Conservation (phyloP, 2,797 vertebrate genomes). For the Parauchenoglanis ngamensis region DNA sequence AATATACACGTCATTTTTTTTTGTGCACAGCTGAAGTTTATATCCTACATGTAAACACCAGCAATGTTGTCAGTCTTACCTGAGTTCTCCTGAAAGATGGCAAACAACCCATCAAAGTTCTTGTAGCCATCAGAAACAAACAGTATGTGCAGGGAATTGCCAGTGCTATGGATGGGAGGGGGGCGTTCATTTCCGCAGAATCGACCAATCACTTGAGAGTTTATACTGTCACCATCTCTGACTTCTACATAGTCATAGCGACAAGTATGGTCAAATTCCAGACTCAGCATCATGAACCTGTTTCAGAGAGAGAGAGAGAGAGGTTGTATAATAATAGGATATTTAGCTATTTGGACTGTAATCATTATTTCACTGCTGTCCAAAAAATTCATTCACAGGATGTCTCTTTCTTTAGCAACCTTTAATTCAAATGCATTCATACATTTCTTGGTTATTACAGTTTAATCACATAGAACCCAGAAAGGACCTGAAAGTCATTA, state of each 20-base stretch:
- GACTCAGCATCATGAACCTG: slow-evolving; percentile 94
- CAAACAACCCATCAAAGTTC: slow-evolving; percentile 96
- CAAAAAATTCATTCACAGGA: not conserved
- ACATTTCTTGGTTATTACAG: slow-evolving; percentile 4
- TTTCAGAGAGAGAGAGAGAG: slow-evolving; percentile 25
- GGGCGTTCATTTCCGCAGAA: slow-evolving; percentile 92
- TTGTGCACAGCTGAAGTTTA: not conserved
- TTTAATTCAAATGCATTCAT: slow-evolving; percentile 1
- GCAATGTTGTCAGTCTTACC: slow-evolving; percentile 78
- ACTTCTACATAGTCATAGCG: slow-evolving; percentile 95
- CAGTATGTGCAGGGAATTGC: slow-evolving; percentile 87
- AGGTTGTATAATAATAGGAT: not conserved
- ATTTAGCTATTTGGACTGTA: slow-evolving; percentile 5
- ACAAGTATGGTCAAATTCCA: slow-evolving; percentile 85
- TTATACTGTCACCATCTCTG: slow-evolving; percentile 87
- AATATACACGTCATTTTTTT: not conserved
- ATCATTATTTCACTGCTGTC: slow-evolving; percentile 26
- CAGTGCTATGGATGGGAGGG: slow-evolving; percentile 81
- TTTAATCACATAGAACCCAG: slow-evolving; percentile 13
- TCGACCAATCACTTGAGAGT: slow-evolving; percentile 85
- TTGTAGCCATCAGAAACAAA: slow-evolving; percentile 97
- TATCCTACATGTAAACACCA: too few relatives aligned
- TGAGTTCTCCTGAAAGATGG: slow-evolving; percentile 91
- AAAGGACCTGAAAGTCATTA: not conserved
- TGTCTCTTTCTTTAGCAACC: slow-evolving; percentile 1